Evolutionary conservation across 2,888 invertebrate species (phyloP), one percentile per base, ranked within the genome.

Genomic region (Empis stercorea): DNA sequence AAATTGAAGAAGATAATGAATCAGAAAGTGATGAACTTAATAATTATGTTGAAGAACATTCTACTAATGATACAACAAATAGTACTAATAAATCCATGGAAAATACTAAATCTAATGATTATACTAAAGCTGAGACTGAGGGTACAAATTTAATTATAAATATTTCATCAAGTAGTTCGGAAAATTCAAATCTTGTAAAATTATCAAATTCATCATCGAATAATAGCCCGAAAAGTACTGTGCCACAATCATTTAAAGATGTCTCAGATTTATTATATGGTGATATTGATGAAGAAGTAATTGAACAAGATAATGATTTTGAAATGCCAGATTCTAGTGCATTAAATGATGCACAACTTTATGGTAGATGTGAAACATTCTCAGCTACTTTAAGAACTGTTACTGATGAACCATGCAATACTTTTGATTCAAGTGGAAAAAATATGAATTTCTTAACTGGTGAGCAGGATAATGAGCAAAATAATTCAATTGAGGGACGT

Each of bases 1-100:
- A 42, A 40, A 45, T 27, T 10, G 41, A 47, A 17, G 50, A 50
- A 34, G 45, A 44, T 38, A 48, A 50, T 20, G 23, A 20, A 45
- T 14, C 27, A 16, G 49, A 39, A 40, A 32, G 41, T 43, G 48
- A 38, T 44, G 43, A 42, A 32, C 45, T 39, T 37, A 42, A 48
- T 9, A 43, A 40, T 44, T 49, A 48, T 44, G 38, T 43, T 32
- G 43, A 30, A 42, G 45, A 49, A 48, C 16, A 27, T 15, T 45
- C 45, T 27, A 20, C 23, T 13, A 30, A 43, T 11, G 17, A 44
- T 4, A 38, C 13, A 14, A 10, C 16, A 44, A 44, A 16, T 10
- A 32, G 38, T 6, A 34, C 13, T 14, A 30, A 15, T 16, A 11
- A 30, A 3, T 11, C n/a, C 10, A 43, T 40, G 5, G 43, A 45